Base-by-base conservation (phyloP, 2,888 invertebrate genomes). In the Autographa pulchrina region DNA sequence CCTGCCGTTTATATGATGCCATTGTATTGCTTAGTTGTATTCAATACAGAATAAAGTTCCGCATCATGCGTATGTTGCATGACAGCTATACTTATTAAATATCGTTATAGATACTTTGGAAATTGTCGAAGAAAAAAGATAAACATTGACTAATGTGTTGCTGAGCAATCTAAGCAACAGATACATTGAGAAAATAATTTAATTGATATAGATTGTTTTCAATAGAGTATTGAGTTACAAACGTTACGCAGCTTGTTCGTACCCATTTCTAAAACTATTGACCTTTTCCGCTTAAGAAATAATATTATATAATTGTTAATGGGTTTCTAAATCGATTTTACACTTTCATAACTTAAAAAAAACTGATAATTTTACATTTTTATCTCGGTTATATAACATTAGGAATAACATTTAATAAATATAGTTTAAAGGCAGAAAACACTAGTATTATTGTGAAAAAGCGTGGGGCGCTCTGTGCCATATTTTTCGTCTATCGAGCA, bases 201-300 rank as follows among this genome's bases (percentile, higher is more conserved):
- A 38, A 38, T 48, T 16, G n/a, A 43, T 14, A 16, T 5, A 2
- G 43, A 43, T 43, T 41, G 41, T 41, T 1, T 41, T 11, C 14
- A 5, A 16, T 48, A 14, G 7, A 41, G 11, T 41, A 41, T 41
- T 41, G 41, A 41, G 41, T 41, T 41, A 2, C 25, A 25, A 25
- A 25, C 25, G 38, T 38, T 38, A 48, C 48, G 48, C 6, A 48
- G n/a, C n/a, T n/a, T n/a, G n/a, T 48, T 48, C 48, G 48, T 48
- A n/a, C n/a, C n/a, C n/a, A 48, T 48, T 48, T n/a, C 48, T 48
- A 48, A 48, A 48, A 48, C 48, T n/a, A n/a, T 48, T 48, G n/a
- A 48, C 48, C n/a, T 48, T 6, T 48, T 48, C 48, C 48, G 48
- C 48, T 48, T 48, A n/a, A 48, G 48, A 48, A 48, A 48, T 48